Evolutionary conservation across 2,113 vertebrate genomes (phyloP).

Genomic region (Calypte anna): DNA sequence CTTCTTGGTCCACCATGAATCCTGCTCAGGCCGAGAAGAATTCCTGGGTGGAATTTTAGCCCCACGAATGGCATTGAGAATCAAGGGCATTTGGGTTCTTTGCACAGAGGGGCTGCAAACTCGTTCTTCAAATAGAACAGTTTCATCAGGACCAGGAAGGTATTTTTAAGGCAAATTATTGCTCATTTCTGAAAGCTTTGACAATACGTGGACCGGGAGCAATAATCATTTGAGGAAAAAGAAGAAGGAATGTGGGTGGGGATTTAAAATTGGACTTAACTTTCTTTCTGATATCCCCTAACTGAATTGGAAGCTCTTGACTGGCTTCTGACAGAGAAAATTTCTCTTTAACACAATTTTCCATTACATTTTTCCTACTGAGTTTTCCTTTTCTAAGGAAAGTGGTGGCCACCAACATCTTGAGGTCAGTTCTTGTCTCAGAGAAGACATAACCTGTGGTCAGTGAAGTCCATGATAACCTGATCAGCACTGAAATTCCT

Average conservation of each 20-base stretch:
- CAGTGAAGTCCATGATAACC: not conserved
- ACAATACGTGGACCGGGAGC: not conserved
- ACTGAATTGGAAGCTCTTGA: constrained; percentile 6
- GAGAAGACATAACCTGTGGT: not conserved
- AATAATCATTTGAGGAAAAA: not conserved
- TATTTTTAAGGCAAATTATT: constrained; percentile 15
- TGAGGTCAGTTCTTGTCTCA: not conserved
- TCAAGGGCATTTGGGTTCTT: not conserved
- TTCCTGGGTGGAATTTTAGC: not conserved
- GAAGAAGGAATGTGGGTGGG: not conserved
- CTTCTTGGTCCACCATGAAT: not conserved
- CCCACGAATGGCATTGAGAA: not conserved
- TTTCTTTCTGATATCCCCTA: not conserved
- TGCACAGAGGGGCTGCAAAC: not conserved
- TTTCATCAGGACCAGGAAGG: not conserved
- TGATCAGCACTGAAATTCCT: not conserved
- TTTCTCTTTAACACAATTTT: not conserved
- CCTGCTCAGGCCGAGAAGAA: not conserved
- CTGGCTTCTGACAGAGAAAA: not conserved
- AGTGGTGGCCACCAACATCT: not conserved
- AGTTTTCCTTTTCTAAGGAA: constrained; percentile 14
- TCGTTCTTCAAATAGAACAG: not conserved
- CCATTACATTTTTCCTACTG: not conserved
- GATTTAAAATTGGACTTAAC: constrained; percentile 26
- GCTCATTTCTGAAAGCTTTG: not conserved